Conservation (phyloP, 2,797 vertebrate species). For the Coccyzus lansbergi region DNA sequence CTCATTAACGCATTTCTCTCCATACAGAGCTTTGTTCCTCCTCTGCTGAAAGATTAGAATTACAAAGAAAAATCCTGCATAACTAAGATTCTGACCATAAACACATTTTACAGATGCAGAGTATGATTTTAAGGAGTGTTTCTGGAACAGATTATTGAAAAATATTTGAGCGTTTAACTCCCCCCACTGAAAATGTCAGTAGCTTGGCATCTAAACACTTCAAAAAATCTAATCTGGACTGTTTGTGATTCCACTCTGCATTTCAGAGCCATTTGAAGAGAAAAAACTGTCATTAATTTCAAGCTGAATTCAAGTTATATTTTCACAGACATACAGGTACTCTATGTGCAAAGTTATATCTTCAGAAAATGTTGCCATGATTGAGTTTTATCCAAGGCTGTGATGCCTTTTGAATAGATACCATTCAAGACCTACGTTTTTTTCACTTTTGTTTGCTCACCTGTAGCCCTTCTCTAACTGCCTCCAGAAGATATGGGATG, state of each 20-base stretch:
- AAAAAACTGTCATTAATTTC: too few species aligned
- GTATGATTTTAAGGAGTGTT: background rate
- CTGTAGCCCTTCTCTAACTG: conserved; percentile 95
- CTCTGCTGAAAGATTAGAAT: background rate
- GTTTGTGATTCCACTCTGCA: background rate
- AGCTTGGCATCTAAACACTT: background rate
- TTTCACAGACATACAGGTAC: background rate
- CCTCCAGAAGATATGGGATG: conserved; percentile 96
- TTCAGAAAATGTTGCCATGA: background rate
- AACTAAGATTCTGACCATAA: background rate
- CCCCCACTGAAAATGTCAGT: background rate
- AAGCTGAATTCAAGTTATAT: background rate
- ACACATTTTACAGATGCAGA: background rate
- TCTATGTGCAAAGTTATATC: fast-evolving
- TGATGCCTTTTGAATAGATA: background rate
- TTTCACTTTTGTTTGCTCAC: conserved; percentile 72
- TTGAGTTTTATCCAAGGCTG: background rate
- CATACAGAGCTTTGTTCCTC: background rate
- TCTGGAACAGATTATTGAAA: background rate
- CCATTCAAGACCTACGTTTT: background rate
- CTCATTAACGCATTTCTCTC: background rate
- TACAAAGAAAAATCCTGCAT: background rate
- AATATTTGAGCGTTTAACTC: background rate
- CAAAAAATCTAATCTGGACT: background rate
- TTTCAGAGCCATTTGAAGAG: background rate